A percentile compares a stretch with the other conserved stretches of the same genome.
phyloP scores from a whole-genome alignment of 2,888 invertebrate species.

The Cotesia congregata region DNA sequence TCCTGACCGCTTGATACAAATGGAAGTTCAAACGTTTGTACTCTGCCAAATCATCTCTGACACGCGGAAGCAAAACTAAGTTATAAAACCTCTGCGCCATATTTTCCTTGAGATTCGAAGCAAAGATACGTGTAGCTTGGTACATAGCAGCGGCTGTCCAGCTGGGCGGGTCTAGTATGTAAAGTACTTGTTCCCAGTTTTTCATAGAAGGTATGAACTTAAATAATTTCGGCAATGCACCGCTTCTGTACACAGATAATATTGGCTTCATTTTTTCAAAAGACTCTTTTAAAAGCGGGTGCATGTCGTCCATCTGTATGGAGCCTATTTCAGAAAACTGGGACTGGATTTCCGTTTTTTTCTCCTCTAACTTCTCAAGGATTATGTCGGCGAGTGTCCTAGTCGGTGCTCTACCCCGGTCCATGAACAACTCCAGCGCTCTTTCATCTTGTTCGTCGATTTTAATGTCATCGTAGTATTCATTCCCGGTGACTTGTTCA shows the following conservation, averaged over 20 bases:
- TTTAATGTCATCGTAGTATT: conserved; percentile 80
- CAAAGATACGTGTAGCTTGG: conserved; percentile 94
- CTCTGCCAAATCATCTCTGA: conserved; percentile 95
- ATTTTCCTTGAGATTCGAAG: conserved; percentile 95
- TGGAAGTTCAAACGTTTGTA: conserved; percentile 97
- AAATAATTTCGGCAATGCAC: conserved; percentile 97
- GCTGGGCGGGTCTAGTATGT: conserved; percentile 86
- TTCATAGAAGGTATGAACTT: conserved; percentile 93
- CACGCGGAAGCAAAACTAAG: conserved; percentile 89
- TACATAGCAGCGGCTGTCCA: conserved; percentile 99
- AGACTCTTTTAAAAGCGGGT: conserved; percentile 87
- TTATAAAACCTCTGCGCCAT: conserved; percentile 98
- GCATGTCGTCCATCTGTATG: conserved; percentile 85
- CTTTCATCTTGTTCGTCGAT: conserved; percentile 91
- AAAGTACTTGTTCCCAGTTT: conserved; percentile 95
- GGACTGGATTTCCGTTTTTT: conserved; percentile 89
- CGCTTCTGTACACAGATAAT: conserved; percentile 90
- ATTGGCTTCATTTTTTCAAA: conserved; percentile 93
- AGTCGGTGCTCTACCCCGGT: conserved; percentile 74
- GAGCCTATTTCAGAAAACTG: conserved; percentile 86
- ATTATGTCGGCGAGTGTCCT: conserved; percentile 91
- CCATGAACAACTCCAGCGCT: conserved; percentile 88
- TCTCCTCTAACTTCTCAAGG: conserved; percentile 92
- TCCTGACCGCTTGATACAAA: conserved; percentile 92
- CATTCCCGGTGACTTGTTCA: conserved; percentile 73